phyloP scores from a whole-genome alignment of 2,888 invertebrate genomes.

The Eupithecia subumbrata region DNA sequence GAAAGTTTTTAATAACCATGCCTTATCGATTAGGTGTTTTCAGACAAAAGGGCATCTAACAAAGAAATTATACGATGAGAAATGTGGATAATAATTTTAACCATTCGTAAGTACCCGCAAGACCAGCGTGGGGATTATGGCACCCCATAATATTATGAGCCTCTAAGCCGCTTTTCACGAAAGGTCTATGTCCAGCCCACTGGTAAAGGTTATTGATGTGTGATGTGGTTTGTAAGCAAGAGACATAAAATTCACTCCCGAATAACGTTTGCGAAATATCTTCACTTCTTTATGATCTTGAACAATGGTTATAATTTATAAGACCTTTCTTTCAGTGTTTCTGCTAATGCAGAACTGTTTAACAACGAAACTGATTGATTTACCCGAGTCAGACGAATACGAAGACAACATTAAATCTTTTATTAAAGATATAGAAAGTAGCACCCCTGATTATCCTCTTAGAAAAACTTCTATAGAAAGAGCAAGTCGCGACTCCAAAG shows the following conservation, averaged over 20 bases:
- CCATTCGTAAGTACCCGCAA: slow-evolving; percentile 55
- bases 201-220: not conserved
- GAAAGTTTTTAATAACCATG: not conserved
- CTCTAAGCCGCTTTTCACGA: not conserved
- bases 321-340: slow-evolving; percentile 38
- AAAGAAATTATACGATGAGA: slow-evolving; percentile 43
- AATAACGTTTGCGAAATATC: not conserved
- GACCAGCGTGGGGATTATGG: not conserved
- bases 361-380: slow-evolving; percentile 51
- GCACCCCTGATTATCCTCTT: not conserved
- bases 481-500: not conserved
- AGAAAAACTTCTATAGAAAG: not conserved
- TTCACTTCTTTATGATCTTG: not conserved
- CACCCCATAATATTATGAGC: not conserved
- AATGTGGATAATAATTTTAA: slow-evolving; percentile 50
- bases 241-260: not conserved
- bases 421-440: not conserved
- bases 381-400: slow-evolving; percentile 37
- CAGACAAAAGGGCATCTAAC: slow-evolving; percentile 15
- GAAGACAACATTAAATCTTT: slow-evolving; percentile 20
- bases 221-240: not conserved
- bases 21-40: slow-evolving; percentile 6
- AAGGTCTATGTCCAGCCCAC: not conserved
- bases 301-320: not conserved
- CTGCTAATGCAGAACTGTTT: slow-evolving; percentile 41